These are phyloP conservation scores for Geodia barretti DNA, from an alignment of 37 sponge, comb jelly and placozoan genomes.

Conservation along the genomic window DNA sequence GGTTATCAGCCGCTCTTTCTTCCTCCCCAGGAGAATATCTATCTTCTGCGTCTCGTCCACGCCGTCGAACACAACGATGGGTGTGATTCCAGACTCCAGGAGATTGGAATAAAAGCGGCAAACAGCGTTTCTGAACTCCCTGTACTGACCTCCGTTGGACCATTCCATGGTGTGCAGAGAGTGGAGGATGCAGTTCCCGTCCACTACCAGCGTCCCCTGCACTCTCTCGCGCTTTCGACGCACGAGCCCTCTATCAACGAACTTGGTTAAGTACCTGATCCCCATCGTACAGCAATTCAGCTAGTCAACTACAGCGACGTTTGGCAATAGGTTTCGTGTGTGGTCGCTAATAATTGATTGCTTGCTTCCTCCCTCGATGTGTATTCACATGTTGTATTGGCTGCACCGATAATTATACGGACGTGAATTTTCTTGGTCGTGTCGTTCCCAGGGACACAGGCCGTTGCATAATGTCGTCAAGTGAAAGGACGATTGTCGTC, in stretches of 20 bases:
- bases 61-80: conserved; percentile 80
- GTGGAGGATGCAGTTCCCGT: conserved; percentile 64
- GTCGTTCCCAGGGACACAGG: no score
- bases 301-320: no score
- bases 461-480: no score
- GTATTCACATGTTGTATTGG: no score
- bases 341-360: no score
- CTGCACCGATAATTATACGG: no score
- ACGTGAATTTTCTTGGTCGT: no score
- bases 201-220: conserved; percentile 47
- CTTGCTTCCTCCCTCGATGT: no score
- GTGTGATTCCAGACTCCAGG: conserved; percentile 17
- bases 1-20: background rate
- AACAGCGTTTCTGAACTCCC: conserved; percentile 15
- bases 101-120: conserved; percentile 40
- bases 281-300: no score
- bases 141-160: conserved; percentile 75
- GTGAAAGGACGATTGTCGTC: no score
- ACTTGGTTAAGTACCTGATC: conserved; percentile 50
- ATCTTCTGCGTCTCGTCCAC: conserved; percentile 58
- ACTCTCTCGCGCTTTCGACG: conserved; percentile 25
- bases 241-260: conserved; percentile 24
- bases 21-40: conserved; percentile 7
- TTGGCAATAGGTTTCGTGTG: no score
- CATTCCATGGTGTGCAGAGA: conserved; percentile 26